These are phyloP conservation scores for Cylas formicarius DNA, from an alignment of 1,140 invertebrate species.

Conservation along the genomic window DNA sequence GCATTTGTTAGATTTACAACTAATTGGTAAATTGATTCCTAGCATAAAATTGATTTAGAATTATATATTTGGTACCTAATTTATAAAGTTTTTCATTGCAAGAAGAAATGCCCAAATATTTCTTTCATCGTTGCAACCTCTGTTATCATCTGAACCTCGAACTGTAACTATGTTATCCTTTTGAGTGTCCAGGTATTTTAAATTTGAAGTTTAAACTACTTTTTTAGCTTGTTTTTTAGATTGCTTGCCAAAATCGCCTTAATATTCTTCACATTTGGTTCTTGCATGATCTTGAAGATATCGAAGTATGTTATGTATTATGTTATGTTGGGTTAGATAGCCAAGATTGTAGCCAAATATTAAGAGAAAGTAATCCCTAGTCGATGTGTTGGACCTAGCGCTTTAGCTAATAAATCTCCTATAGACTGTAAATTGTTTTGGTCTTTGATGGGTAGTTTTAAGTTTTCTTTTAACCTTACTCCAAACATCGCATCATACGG, in stretches of 20 bases:
- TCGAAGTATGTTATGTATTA: no score
- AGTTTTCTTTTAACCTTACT: constrained; percentile 1
- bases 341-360: no score
- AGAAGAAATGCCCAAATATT: constrained; percentile 19
- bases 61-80: constrained; percentile 17
- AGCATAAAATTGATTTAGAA: constrained; percentile 13
- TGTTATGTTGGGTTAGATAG: no score
- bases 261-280: no score
- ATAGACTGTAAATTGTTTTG: no score
- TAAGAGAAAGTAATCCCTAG: no score
- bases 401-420: no score
- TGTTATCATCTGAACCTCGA: constrained; percentile 20
- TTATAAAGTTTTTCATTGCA: constrained; percentile 12
- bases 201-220: constrained; percentile 14
- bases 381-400: no score
- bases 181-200: constrained; percentile 18
- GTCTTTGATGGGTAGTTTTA: no score
- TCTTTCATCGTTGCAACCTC: constrained; percentile 15
- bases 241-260: no score
- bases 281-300: no score
- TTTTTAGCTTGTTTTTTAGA: constrained; percentile 8
- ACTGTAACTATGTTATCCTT: constrained; percentile 20
- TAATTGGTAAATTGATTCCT: constrained; percentile 12
- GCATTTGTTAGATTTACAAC: constrained; percentile 25
- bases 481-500: background rate